Evolutionary conservation across 2,888 invertebrate genomes (phyloP).

Genomic region (Troglohyphantes excavatus): DNA sequence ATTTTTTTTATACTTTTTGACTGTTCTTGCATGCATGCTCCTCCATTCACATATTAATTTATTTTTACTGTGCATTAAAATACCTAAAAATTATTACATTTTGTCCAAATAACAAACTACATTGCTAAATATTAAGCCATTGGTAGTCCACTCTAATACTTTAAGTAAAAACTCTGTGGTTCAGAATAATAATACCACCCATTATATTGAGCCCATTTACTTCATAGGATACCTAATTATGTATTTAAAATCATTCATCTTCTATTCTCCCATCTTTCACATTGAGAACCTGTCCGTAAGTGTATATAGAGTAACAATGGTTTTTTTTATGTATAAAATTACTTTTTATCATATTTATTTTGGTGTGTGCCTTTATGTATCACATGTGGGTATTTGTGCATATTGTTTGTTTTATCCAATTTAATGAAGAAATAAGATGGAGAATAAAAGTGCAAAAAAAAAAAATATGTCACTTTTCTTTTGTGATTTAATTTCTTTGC

Average conservation of each 20-base stretch:
- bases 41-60: too few species aligned
- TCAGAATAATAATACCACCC: background rate
- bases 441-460: conserved; percentile 4
- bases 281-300: background rate
- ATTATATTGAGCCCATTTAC: too few species aligned
- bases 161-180: background rate
- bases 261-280: background rate
- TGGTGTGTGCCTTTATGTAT: conserved; percentile 1
- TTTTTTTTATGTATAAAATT: background rate
- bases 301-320: background rate
- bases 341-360: background rate
- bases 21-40: too few species aligned
- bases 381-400: background rate
- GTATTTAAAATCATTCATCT: background rate
- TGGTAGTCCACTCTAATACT: too few species aligned
- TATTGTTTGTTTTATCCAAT: conserved; percentile 26
- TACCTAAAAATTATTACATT: too few species aligned
- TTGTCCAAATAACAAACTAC: too few species aligned
- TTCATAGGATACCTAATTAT: background rate
- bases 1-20: too few species aligned
- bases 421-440: conserved; percentile 2
- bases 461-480: background rate
- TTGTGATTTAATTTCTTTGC: too few species aligned
- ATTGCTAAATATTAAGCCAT: too few species aligned
- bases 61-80: too few species aligned